Evolutionary conservation across 2,888 invertebrate species (phyloP), one percentile per base, ranked within the genome.

Genomic region (Rhamphomyia laevipes): DNA sequence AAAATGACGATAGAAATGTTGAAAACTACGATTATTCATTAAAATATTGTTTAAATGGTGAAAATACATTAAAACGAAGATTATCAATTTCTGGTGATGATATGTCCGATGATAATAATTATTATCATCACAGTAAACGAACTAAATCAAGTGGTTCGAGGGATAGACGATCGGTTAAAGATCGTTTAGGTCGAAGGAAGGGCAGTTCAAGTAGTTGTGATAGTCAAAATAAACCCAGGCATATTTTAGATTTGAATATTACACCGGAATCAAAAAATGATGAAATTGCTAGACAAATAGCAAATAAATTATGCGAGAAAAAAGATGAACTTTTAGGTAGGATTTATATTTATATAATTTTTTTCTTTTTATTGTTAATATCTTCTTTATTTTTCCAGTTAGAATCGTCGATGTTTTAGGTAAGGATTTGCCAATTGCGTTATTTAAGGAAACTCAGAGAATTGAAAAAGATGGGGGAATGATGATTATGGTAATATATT

Each of bases 391-490:
- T 42, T 42, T 52, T 50, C 23, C 51, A 87, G 86, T 74, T 55
- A 78, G 79, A 58, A 79, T 86, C 56, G 80, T 90, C 17, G 74
- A 80, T 59, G 74, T 79, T 23, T 65, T 86, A 56, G 91, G 91
- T 31, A 80, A 79, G 56, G 77, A 79, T 55, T 80, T 84, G 62
- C 81, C 87, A 7, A 76, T 89, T 52, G 77, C 82, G 58, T 71
- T 90, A 46, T 87, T 83, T 61, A 78, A 82, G 60, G 81, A 85
- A 70, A 89, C 89, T n/a, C 84, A 84, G 64, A 77, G 80, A 59
- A 77, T 89, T 48, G 91, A 92, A 71, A 80, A 79, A 53, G 79
- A 81, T 57, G 91, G 91, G 18, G 92, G 92, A n/a, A 84, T 91
- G 83, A 72, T 87, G 65, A 82, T 87, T 45, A 80, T 84, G 79